Evolutionary conservation across 2,113 vertebrate genomes (phyloP), one percentile per base, ranked within the genome.

Genomic region (Carettochelys insculpta): DNA sequence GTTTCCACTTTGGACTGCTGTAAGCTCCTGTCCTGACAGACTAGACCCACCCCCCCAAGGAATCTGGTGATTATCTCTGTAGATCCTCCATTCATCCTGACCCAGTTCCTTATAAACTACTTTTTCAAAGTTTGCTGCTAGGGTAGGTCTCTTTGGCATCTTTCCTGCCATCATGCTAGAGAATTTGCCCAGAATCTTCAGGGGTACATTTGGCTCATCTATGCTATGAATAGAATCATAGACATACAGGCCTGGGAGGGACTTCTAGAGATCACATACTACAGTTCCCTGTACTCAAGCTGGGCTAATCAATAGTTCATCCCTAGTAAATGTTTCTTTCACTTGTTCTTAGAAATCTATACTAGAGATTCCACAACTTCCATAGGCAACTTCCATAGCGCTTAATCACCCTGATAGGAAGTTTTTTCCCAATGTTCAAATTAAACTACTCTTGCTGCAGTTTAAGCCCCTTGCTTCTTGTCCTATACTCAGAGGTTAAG

Each of bases 71-170:
- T 16, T 77, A 25, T 87, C 47, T 91, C 48, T 83, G 20, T 13
- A 76, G 89, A 84, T 51, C 24, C 22, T 85, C 41, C 71, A 75
- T 75, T 75, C 71, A 75, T 75, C 71, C 12, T 41, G 85, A 83
- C 11, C 65, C 58, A 88, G 17, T 16, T 68, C n/a, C 19, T 17
- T 16, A 68, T 68, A 22, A 11, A 38, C 19, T 38, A 38, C n/a
- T 0, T 9, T 11, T 47, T n/a, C 82, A 24, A n/a, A n/a, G 27
- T 94, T 89, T 80, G 52, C 19, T 84, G 13, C 16, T 48, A n/a
- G 88, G 71, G 75, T 89, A 80, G 5, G 45, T 86, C 71, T 88
- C n/a, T 68, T 92, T 86, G 86, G 80, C 88, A 95, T 31, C 43
- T 77, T 47, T 88, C 9, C n/a, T 87, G 51, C 54, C 71, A 45